Evolutionary conservation across 2,888 invertebrate species (phyloP), one percentile per base, ranked within the genome.

Genomic region (Leucoma salicis): DNA sequence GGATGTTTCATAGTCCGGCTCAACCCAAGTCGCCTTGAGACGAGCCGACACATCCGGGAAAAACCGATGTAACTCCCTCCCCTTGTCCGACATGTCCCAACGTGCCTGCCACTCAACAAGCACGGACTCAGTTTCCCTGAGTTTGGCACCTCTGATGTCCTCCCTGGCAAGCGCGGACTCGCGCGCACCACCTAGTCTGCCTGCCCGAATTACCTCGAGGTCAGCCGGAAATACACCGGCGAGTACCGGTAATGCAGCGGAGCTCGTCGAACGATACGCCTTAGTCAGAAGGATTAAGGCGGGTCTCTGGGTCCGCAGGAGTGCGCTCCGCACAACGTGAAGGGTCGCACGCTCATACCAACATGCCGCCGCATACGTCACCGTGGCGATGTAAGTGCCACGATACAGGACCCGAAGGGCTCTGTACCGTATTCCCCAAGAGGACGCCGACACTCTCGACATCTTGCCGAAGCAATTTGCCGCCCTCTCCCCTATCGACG

Each of bases 381-480:
- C 12, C 1, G 14, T 24, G 2, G 33, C 33, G 2, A 18, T 16
- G 7, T 25, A 39, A 1, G 28, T 39, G 2, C 39, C 39, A 0
- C 10, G 14, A 14, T 33, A 39, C 28, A 39, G n/a, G 6, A 33
- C n/a, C 8, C 14, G 15, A 14, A 39, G 33, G 16, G 39, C 25
- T 6, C n/a, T n/a, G n/a, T 33, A 27, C 16, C 11, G 16, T 0
- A 60, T 24, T 0, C 63, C 64, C 62, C 66, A 63, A 1, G 51
- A 39, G 1, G 61, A 46, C 3, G 63, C 53, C 6, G 59, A 69
- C 0, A 60, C 56, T 0, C 64, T 36, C 14, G 62, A 47, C 41
- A 69, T 39, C 39, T 57, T 57, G 3, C 60, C 58, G 33, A 61
- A 58, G 45, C 53, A 54, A 3, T 34, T 43, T 4, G 42, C 40